phyloP scores from a whole-genome alignment of 2,113 vertebrate genomes.

The Sardina pilchardus region DNA sequence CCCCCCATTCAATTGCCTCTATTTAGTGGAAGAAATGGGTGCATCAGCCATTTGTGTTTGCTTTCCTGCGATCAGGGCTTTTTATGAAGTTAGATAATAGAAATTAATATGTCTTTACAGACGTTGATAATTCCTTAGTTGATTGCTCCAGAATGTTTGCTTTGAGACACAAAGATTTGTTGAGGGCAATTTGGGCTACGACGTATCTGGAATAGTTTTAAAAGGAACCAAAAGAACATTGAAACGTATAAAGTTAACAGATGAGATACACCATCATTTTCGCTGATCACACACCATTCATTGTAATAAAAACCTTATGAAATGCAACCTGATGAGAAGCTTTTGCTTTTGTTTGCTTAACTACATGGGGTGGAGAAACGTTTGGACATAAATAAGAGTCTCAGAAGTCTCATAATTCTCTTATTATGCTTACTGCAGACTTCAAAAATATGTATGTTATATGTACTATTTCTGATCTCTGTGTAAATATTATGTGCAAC shows the following conservation, averaged over 20 bases:
- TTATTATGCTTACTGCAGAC: no score
- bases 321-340: background rate
- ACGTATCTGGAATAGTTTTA: background rate
- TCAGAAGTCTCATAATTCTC: no score
- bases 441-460: background rate
- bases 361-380: no score
- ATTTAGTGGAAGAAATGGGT: conserved; percentile 17
- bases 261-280: background rate
- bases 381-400: no score
- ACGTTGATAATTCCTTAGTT: background rate
- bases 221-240: background rate
- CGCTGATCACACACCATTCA: background rate
- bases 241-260: background rate
- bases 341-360: background rate
- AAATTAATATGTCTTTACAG: conserved; percentile 30
- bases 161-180: background rate
- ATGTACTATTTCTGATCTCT: no score
- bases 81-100: conserved; percentile 22
- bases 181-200: background rate
- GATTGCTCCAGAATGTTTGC: conserved; percentile 18
- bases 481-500: no score
- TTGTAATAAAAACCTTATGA: background rate
- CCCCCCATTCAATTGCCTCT: background rate
- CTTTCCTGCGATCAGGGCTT: conserved; percentile 1
- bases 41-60: conserved; percentile 11